Evolutionary conservation across 2,888 invertebrate genomes (phyloP).

Genomic region (Reticulitermes lucifugus): DNA sequence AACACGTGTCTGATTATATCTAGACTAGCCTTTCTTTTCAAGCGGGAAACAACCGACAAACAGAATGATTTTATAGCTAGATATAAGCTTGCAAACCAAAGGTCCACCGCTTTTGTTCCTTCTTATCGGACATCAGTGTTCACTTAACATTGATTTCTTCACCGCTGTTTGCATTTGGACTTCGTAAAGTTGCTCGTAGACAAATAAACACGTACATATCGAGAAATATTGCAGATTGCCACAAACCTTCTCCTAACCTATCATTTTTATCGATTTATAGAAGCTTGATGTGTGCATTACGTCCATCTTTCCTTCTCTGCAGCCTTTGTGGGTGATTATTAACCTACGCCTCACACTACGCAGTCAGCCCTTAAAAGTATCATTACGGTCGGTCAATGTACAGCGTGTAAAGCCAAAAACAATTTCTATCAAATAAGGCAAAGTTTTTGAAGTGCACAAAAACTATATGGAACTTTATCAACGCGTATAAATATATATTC

Average conservation of each 20-base stretch:
- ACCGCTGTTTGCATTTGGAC: neutral
- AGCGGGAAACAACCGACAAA: too few relatives aligned
- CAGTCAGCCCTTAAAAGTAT: slow-evolving; percentile 9
- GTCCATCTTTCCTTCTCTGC: neutral
- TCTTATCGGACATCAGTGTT: too few relatives aligned
- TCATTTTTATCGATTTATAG: slow-evolving; percentile 31
- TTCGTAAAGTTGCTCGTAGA: neutral
- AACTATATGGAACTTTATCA: neutral
- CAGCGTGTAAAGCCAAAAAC: neutral
- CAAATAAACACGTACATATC: neutral
- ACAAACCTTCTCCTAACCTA: neutral
- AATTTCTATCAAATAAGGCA: neutral
- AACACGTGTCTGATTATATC: too few relatives aligned
- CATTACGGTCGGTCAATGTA: neutral
- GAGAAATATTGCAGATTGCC: neutral
- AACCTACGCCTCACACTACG: neutral
- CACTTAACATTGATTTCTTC: too few relatives aligned
- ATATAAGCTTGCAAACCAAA: too few relatives aligned
- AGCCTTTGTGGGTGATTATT: neutral
- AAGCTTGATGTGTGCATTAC: slow-evolving; percentile 6
- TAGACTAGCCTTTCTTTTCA: too few relatives aligned
- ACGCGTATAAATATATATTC: neutral
- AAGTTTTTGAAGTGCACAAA: neutral
- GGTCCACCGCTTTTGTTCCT: too few relatives aligned
- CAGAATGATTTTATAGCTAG: too few relatives aligned